Evolutionary conservation across 2,888 invertebrate species (phyloP).

Genomic region (Brachyopa scutellaris): DNA sequence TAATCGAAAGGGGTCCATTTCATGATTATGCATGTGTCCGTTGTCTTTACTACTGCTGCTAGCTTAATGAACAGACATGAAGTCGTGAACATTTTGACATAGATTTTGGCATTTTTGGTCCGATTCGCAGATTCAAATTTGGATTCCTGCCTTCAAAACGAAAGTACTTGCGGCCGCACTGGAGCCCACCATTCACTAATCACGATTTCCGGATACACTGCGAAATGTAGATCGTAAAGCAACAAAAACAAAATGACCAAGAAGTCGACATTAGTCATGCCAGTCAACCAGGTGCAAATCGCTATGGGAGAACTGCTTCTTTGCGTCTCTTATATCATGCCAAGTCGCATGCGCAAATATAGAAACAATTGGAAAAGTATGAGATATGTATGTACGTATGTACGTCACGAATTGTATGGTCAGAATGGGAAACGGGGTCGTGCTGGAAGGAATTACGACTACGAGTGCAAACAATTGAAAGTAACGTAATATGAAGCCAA

Average conservation of each 20-base stretch:
- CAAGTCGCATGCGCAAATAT: constrained; percentile 20
- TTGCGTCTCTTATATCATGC: background rate
- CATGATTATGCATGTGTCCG: constrained; percentile 6
- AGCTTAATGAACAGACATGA: constrained; percentile 10
- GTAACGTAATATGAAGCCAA: constrained; percentile 1
- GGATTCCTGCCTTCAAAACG: constrained; percentile 22
- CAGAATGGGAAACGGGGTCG: background rate
- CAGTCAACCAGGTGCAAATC: constrained; percentile 40
- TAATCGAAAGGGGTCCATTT: background rate
- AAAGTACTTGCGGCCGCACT: background rate
- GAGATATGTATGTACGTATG: too few relatives aligned
- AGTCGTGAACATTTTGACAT: constrained; percentile 15
- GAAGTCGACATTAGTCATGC: too few relatives aligned
- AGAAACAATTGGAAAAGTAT: constrained; percentile 21
- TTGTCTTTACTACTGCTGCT: background rate
- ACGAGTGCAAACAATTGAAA: too few relatives aligned
- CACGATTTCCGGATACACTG: constrained; percentile 43
- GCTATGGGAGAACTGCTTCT: background rate
- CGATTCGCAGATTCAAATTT: constrained; percentile 11
- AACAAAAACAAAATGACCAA: too few relatives aligned
- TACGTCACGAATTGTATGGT: constrained; percentile 25
- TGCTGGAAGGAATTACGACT: constrained; percentile 6
- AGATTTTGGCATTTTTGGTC: constrained; percentile 10
- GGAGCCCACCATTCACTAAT: constrained; percentile 17
- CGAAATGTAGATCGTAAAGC: background rate